Percentiles rank a stretch among this genome's conserved stretches.
Evolutionary conservation across 2,888 invertebrate species (phyloP).

Genomic region (Ischnura elegans): DNA sequence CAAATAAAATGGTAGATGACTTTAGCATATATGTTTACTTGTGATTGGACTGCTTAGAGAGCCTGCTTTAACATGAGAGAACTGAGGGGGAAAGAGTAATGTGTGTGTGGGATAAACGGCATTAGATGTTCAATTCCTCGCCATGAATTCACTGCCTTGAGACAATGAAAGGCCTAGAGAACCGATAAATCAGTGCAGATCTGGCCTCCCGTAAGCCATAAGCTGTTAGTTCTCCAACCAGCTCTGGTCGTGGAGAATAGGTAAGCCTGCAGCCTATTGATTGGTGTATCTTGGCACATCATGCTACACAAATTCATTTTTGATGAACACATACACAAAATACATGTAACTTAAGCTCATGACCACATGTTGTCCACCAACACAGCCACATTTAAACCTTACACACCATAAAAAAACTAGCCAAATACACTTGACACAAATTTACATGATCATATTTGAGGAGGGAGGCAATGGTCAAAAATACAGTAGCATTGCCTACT

Average conservation of each 20-base stretch:
- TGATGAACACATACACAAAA: conserved; percentile 10
- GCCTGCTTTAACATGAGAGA: conserved; percentile 45
- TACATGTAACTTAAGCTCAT: conserved; percentile 7
- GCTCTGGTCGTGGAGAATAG: conserved; percentile 59
- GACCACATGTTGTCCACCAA: conserved; percentile 2
- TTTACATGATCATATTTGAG: conserved; percentile 37
- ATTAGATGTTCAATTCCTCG: conserved; percentile 61
- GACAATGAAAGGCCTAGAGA: conserved; percentile 67
- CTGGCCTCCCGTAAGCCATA: conserved; percentile 62
- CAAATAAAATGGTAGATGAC: conserved; percentile 67
- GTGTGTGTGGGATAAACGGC: conserved; percentile 35
- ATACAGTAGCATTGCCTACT: conserved; percentile 25
- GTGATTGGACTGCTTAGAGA: conserved; percentile 57
- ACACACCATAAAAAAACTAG: conserved; percentile 2
- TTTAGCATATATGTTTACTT: conserved; percentile 65
- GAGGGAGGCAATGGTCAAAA: conserved; percentile 15
- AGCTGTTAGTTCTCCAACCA: conserved; percentile 45
- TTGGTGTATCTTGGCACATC: conserved; percentile 64
- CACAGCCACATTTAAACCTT: conserved; percentile 10
- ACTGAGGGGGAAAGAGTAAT: conserved; percentile 28
- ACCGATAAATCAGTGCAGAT: conserved; percentile 49
- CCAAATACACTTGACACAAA: conserved; percentile 34
- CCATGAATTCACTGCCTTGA: conserved; percentile 67
- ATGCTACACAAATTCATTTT: conserved; percentile 51
- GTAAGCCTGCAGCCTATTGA: conserved; percentile 64